phyloP scores from a whole-genome alignment of 1,140 invertebrate genomes.

The Drosophila tsacasi region DNA sequence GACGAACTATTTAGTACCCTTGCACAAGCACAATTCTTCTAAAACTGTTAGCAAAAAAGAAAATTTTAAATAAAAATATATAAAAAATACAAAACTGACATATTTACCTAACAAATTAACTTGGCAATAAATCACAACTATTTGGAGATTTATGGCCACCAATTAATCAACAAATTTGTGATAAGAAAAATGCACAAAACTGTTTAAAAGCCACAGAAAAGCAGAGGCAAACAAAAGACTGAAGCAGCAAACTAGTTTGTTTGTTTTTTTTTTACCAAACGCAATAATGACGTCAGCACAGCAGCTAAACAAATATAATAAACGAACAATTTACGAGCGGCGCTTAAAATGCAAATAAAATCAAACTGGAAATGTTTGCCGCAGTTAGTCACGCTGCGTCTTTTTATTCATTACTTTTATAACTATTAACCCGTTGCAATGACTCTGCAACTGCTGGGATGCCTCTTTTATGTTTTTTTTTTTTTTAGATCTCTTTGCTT shows the following conservation, averaged over 20 bases:
- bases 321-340: slow-evolving; percentile 44
- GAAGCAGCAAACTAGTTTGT: slow-evolving; percentile 68
- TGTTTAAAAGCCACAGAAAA: slow-evolving; percentile 30
- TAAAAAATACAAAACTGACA: neutral
- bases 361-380: slow-evolving; percentile 44
- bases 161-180: neutral
- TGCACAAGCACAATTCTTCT: neutral
- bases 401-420: slow-evolving; percentile 20
- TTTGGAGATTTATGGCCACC: neutral
- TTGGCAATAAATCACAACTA: slow-evolving; percentile 1
- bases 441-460: slow-evolving; percentile 46
- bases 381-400: slow-evolving; percentile 26
- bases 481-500: slow-evolving; percentile 1
- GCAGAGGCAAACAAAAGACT: slow-evolving; percentile 63
- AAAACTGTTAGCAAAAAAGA: neutral
- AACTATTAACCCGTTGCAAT: slow-evolving; percentile 47
- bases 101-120: slow-evolving; percentile 1
- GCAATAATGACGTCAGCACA: slow-evolving; percentile 62
- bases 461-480: neutral
- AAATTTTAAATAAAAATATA: neutral
- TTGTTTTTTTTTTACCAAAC: neutral
- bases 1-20: neutral
- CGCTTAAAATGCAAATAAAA: slow-evolving; percentile 66
- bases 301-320: slow-evolving; percentile 51
- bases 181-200: neutral